Evolutionary conservation across 2,797 vertebrate species (phyloP).

Genomic region (Rhinophrynus dorsalis): DNA sequence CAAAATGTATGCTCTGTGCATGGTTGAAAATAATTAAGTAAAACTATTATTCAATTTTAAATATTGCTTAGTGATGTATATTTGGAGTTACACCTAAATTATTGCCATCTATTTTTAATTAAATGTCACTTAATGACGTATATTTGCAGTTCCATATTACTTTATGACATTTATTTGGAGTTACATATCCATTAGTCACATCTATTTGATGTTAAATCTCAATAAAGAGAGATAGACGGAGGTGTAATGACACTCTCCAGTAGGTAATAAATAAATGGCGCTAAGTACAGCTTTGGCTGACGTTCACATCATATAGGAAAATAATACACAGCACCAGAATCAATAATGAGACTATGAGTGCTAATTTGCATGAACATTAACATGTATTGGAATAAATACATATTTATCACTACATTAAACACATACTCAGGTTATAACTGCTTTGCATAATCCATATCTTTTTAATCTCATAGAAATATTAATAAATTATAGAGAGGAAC

Average conservation of each 20-base stretch:
- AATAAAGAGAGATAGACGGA: conserved; percentile 13
- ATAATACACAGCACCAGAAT: conserved; percentile 2
- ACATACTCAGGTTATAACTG: too few relatives aligned
- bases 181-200: conserved; percentile 36
- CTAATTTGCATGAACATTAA: not conserved
- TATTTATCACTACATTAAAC: too few relatives aligned
- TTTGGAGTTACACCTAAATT: conserved; percentile 14
- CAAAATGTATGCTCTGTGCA: too few relatives aligned
- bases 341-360: conserved; percentile 13
- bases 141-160: conserved; percentile 11
- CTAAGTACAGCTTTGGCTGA: conserved; percentile 8
- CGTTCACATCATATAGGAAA: not conserved
- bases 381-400: too few relatives aligned
- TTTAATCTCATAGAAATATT: too few relatives aligned
- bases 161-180: conserved; percentile 15
- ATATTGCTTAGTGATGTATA: conserved; percentile 7
- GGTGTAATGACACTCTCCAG: not conserved
- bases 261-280: conserved; percentile 3
- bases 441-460: too few relatives aligned
- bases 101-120: conserved; percentile 21
- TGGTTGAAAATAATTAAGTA: too few relatives aligned
- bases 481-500: too few relatives aligned
- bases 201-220: conserved; percentile 36
- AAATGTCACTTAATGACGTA: not conserved
- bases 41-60: not conserved